Base-by-base conservation (phyloP, 2,888 invertebrate species). In the Drosophila melanosoma region DNA sequence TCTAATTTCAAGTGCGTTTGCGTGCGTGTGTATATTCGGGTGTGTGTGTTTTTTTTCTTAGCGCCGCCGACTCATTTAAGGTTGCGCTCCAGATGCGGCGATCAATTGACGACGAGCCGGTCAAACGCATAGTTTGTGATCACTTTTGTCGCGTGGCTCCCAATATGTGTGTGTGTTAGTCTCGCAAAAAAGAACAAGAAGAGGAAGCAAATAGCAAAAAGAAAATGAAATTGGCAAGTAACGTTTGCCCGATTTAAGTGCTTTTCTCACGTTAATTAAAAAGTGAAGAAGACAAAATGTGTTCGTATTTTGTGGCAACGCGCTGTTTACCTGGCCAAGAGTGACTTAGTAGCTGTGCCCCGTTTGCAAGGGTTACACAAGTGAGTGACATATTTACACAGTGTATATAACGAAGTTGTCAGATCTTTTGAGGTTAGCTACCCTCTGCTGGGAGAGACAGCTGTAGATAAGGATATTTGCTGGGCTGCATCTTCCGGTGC, bases 191-290 rank as follows among this genome's bases (percentile, higher is more conserved):
- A 40, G 20, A 66, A 23, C 51, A 64, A 61, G n/a, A 20, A 12
- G 45, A 10, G 15, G 10, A 53, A 26, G 17, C 23, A 36, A 6
- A 0, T 2, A 17, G 35, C 6, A 58, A 20, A 11, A 4, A 3
- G 15, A 45, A 40, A 36, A 70, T 53, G 23, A 33, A 33, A n/a
- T 29, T 20, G 33, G 29, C 45, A 63, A 51, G 68, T 59, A 45
- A 35, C 1, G 11, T 7, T 38, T 33, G 23, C 10, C 8, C 35
- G 26, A 38, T 40, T 79, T 33, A 29, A 35, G 63, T 48, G 60
- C 23, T 65, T 74, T 86, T 87, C 87, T 89, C 87, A 87, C 87
- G 87, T 68, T 79, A 90, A 87, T 87, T 83, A 90, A 81, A 63
- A 67, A 42, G 65, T 42, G 69, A 67, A 64, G 6, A 10, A 51